Percentiles rank a stretch among this genome's conserved stretches.
Conservation (phyloP, 2,888 invertebrate genomes). For the Phasia obesa region DNA sequence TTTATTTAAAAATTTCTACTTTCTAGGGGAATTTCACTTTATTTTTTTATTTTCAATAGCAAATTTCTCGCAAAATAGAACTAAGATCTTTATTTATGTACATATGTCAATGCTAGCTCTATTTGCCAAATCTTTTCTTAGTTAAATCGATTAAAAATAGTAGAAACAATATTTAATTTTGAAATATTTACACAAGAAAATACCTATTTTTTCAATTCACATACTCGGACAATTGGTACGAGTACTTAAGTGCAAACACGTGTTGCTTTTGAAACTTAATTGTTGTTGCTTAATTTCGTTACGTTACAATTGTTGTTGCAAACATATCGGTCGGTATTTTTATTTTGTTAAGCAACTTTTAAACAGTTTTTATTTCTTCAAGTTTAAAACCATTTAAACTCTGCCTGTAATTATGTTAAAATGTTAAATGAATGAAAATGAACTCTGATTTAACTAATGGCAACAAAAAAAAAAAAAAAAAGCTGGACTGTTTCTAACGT, state of each 20-base stretch:
- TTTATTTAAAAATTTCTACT: too few species aligned
- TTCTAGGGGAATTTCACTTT: too few species aligned
- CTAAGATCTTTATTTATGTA: neutral
- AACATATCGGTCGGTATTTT: neutral
- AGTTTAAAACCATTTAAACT: slow-evolving; percentile 8
- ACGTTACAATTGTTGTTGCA: slow-evolving; percentile 7
- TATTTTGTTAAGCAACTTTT: slow-evolving; percentile 31
- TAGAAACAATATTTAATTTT: slow-evolving; percentile 6
- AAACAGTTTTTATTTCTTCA: slow-evolving; percentile 14
- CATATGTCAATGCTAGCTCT: neutral
- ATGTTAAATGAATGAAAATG: slow-evolving; percentile 41
- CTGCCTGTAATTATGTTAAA: slow-evolving; percentile 12
- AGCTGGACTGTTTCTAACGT: neutral
- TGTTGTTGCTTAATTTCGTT: slow-evolving; percentile 25
- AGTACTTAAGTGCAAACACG: slow-evolving; percentile 6
- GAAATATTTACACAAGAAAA: slow-evolving; percentile 46
- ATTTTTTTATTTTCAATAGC: too few species aligned
- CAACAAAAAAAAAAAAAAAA: neutral
- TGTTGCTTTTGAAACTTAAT: slow-evolving; percentile 28
- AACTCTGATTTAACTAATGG: slow-evolving; percentile 53
- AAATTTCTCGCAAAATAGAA: too few species aligned
- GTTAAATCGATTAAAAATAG: slow-evolving; percentile 21
- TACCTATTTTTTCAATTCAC: neutral
- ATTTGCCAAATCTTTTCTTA: slow-evolving; percentile 44
- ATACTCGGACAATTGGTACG: too few species aligned